A percentile compares a stretch with the other conserved stretches of the same genome.
These are phyloP conservation scores for Monodelphis domestica DNA, from an alignment of 2,797 vertebrate species.

Conservation along the genomic window DNA sequence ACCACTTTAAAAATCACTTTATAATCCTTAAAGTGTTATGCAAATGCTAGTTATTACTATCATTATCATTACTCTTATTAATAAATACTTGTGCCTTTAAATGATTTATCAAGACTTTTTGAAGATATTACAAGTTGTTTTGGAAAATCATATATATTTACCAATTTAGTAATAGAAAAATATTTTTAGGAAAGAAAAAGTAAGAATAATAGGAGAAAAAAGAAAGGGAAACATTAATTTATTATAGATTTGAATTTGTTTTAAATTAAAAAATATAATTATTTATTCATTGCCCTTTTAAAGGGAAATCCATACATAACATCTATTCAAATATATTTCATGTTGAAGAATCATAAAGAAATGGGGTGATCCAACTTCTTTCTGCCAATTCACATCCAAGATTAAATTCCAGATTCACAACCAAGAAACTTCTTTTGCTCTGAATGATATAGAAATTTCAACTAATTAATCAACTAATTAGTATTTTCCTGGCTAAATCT, in stretches of 20 bases:
- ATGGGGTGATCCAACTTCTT: neutral
- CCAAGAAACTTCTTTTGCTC: too few relatives aligned
- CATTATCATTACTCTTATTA: neutral
- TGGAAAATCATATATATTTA: slow-evolving; percentile 1
- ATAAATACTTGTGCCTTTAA: neutral
- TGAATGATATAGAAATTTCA: too few relatives aligned
- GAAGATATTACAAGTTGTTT: neutral
- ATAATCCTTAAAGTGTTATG: neutral
- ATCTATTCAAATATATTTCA: neutral
- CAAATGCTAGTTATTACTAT: neutral
- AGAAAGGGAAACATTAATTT: slow-evolving; percentile 12
- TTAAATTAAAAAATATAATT: slow-evolving; percentile 6
- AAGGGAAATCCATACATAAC: neutral
- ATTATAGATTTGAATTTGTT: neutral
- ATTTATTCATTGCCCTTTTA: slow-evolving; percentile 11
- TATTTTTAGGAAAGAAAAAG: slow-evolving; percentile 5
- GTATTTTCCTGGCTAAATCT: neutral
- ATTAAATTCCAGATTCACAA: too few relatives aligned
- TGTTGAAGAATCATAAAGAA: neutral
- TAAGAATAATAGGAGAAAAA: slow-evolving; percentile 28
- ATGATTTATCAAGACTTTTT: neutral
- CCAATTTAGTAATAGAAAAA: neutral
- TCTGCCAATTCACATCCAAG: neutral
- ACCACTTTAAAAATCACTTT: neutral
- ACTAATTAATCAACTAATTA: too few relatives aligned